A percentile compares a stretch with the other conserved stretches of the same genome.
These are phyloP conservation scores for Littorina saxatilis DNA, from an alignment of 1,140 invertebrate genomes.

Conservation along the genomic window DNA sequence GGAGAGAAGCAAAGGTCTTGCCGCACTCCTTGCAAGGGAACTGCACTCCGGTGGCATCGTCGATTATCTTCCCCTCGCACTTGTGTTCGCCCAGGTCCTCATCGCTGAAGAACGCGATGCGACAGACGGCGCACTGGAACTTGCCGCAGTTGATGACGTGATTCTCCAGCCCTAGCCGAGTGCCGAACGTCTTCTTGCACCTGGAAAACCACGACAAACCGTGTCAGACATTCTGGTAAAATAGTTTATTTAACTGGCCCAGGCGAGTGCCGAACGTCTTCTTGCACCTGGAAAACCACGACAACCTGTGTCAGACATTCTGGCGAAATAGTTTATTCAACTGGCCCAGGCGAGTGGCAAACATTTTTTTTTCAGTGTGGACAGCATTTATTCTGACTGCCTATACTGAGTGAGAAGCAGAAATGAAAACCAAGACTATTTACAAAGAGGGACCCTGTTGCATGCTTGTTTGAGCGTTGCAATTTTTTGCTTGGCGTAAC, in stretches of 20 bases:
- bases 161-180: constrained; percentile 56
- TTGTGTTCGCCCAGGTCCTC: constrained; percentile 61
- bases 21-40: constrained; percentile 65
- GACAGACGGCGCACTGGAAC: constrained; percentile 64
- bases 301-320: too few species aligned
- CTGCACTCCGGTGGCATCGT: constrained; percentile 48
- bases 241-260: too few species aligned
- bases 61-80: constrained; percentile 46
- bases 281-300: constrained; percentile 57
- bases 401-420: too few species aligned
- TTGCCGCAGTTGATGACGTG: constrained; percentile 61
- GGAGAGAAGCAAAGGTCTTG: constrained; percentile 65
- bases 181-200: constrained; percentile 66
- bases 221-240: too few species aligned
- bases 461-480: too few species aligned
- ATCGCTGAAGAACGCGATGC: constrained; percentile 62
- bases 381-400: too few species aligned
- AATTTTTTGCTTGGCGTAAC: too few species aligned
- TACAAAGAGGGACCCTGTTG: too few species aligned
- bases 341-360: too few species aligned
- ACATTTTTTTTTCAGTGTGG: too few species aligned
- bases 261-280: constrained; percentile 62
- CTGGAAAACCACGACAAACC: neutral
- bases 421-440: too few species aligned
- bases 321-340: too few species aligned